These are phyloP conservation scores for Neogale vison DNA, from an alignment of 2,113 vertebrate genomes.

Conservation along the genomic window DNA sequence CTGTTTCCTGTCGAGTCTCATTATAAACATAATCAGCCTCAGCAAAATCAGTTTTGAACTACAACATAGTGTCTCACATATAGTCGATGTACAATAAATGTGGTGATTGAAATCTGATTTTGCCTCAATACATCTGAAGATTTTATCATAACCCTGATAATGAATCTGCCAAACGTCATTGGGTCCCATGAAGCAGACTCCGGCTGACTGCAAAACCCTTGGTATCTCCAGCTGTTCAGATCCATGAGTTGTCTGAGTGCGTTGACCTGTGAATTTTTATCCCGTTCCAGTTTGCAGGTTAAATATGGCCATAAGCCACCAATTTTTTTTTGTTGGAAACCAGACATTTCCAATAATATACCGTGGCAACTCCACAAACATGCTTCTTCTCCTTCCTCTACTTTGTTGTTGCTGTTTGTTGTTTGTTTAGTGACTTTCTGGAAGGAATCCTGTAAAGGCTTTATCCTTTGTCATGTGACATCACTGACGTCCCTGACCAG, in stretches of 20 bases:
- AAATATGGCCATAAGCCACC: neutral
- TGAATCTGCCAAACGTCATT: neutral
- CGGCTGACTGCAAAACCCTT: neutral
- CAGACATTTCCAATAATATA: neutral
- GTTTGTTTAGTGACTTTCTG: neutral
- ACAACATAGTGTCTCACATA: neutral
- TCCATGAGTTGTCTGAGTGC: neutral
- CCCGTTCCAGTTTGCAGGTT: neutral
- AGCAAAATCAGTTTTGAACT: neutral
- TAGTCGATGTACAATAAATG: neutral
- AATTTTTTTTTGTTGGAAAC: neutral
- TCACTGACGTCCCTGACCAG: neutral
- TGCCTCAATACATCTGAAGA: neutral
- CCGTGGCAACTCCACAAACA: neutral
- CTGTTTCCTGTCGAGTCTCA: neutral
- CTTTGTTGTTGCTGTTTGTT: neutral
- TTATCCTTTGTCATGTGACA: neutral
- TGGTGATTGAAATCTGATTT: neutral
- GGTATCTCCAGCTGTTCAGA: neutral
- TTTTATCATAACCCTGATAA: neutral
- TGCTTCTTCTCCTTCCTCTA: neutral
- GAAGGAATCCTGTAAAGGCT: neutral
- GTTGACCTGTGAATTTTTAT: neutral
- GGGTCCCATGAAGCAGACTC: neutral
- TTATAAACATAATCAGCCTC: neutral